These are phyloP conservation scores for Melanargia galathea DNA, from an alignment of 2,888 invertebrate genomes.

Conservation along the genomic window DNA sequence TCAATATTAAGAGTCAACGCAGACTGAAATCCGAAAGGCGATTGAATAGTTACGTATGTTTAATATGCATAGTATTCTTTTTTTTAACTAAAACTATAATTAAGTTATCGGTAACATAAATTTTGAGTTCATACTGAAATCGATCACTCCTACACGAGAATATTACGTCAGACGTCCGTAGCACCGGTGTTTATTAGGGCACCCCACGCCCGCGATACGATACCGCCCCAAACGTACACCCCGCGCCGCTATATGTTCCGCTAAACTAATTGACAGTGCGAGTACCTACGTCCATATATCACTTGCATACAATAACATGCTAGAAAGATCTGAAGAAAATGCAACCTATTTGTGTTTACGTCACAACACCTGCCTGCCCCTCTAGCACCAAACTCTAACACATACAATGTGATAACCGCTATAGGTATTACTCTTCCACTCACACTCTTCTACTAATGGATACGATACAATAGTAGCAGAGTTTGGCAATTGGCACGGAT, in stretches of 20 bases:
- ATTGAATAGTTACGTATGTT: no score
- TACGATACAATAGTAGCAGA: no score
- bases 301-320: constrained; percentile 19
- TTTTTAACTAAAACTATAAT: no score
- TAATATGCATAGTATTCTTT: no score
- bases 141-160: not conserved
- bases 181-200: constrained; percentile 8
- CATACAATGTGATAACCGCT: not conserved
- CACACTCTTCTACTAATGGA: not conserved
- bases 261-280: not conserved
- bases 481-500: no score
- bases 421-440: not conserved
- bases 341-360: not conserved
- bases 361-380: not conserved
- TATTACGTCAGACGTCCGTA: constrained; percentile 4
- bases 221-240: constrained; percentile 35
- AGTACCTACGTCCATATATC: constrained; percentile 21
- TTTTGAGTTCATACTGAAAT: no score
- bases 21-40: no score
- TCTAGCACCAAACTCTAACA: not conserved
- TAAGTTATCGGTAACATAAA: no score
- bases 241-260: constrained; percentile 26
- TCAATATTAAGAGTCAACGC: constrained; percentile 8
- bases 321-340: not conserved
- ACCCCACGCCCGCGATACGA: constrained; percentile 14